Conservation (phyloP, 2,888 invertebrate genomes). For the Tenodera sinensis region DNA sequence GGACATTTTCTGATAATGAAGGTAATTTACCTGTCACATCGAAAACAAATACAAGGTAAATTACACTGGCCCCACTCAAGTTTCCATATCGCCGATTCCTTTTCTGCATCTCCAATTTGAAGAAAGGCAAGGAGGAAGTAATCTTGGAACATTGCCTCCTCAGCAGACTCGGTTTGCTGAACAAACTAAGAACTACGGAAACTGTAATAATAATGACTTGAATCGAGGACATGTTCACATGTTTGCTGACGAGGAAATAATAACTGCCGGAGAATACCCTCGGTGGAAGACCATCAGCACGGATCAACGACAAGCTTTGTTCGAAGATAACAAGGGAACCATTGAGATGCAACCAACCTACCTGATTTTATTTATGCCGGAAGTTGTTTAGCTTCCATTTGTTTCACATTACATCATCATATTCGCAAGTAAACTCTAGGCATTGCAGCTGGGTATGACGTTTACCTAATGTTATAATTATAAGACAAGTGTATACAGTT, state of each 20-base stretch:
- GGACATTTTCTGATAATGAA: neutral
- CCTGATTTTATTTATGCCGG: too few relatives aligned
- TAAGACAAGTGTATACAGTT: too few relatives aligned
- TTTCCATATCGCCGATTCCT: neutral
- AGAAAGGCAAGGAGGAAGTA: neutral
- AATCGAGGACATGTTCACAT: neutral
- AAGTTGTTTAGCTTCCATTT: too few relatives aligned
- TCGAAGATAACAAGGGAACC: neutral
- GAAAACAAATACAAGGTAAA: neutral
- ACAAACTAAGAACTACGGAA: neutral
- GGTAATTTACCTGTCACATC: neutral
- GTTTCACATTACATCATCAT: too few relatives aligned
- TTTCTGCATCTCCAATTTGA: neutral
- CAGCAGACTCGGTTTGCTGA: neutral
- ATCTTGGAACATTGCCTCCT: neutral
- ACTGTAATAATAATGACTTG: neutral
- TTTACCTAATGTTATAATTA: too few relatives aligned
- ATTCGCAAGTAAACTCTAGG: too few relatives aligned
- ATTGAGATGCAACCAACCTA: neutral
- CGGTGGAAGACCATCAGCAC: neutral
- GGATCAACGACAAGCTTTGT: neutral
- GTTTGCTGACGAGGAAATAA: neutral
- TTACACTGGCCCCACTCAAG: neutral
- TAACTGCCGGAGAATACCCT: neutral
- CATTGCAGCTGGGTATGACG: too few relatives aligned